Conservation (phyloP, 2,888 invertebrate genomes). For the Trichopria drosophilae region DNA sequence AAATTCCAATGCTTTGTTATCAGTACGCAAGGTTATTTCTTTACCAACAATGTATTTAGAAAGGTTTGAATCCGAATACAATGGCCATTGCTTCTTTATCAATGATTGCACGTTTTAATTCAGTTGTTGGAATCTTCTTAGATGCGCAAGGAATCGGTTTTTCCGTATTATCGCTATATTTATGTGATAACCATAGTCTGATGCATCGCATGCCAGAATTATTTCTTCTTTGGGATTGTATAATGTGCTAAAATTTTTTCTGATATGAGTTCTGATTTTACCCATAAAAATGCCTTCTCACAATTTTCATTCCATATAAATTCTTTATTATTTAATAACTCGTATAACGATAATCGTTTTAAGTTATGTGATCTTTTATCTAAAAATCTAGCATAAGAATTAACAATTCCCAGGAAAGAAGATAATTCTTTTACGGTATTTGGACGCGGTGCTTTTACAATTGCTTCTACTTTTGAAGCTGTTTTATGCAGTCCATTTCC, state of each 20-base stretch:
- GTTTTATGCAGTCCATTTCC: too few species aligned
- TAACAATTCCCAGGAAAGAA: too few species aligned
- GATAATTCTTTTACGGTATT: too few species aligned
- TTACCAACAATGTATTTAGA: constrained; percentile 23
- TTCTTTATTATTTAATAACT: constrained; percentile 33
- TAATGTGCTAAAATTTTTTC: constrained; percentile 1
- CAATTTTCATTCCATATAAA: constrained; percentile 37
- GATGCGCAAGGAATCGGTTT: constrained; percentile 10
- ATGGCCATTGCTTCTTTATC: constrained; percentile 34
- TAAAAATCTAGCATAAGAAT: too few species aligned
- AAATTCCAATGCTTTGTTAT: constrained; percentile 28
- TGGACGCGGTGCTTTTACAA: too few species aligned
- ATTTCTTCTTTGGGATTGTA: constrained; percentile 3
- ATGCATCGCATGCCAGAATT: constrained; percentile 1
- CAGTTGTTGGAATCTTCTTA: constrained; percentile 6
- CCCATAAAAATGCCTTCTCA: not conserved
- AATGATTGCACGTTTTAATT: constrained; percentile 26
- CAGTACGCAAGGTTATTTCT: constrained; percentile 28
- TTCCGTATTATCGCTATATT: constrained; percentile 1
- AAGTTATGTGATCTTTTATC: too few species aligned
- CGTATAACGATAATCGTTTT: constrained; percentile 42
- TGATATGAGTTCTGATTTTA: constrained; percentile 13
- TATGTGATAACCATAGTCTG: constrained; percentile 13
- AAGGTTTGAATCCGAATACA: constrained; percentile 30
- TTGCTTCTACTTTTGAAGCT: too few species aligned